Base-by-base conservation (phyloP, 2,797 vertebrate genomes). In the Myoxocephalus aenaeus region DNA sequence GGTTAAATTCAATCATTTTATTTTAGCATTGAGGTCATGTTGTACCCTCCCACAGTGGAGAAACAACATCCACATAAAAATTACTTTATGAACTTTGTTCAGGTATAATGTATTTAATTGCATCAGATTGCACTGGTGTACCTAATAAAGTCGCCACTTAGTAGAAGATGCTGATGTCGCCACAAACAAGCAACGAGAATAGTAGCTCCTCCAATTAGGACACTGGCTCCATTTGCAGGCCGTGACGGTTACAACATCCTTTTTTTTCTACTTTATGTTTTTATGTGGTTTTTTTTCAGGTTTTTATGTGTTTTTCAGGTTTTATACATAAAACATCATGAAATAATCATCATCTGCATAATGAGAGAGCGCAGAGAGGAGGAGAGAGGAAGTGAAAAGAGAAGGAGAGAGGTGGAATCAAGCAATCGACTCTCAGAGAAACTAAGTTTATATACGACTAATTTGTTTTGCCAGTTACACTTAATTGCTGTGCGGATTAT, bases 281-380 rank as follows among this genome's bases (percentile, higher is more conserved):
- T 46, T 2, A 46, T 18, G 12, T 13, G 12, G 14, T 42, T 9
- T 50, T 50, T n/a, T n/a, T n/a, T n/a, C n/a, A n/a, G n/a, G 40
- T 18, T 8, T 46, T 46, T 2, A 46, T 18, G 12, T 13, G 12
- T 42, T 42, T 9, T 50, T 50, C 46, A 9, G 46, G 17, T 53
- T 53, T 53, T 25, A 53, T 22, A 25, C n/a, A 25, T 12, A 53
- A 20, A 50, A 20, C 3, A n/a, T 50, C 34, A 17, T 32, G n/a
- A n/a, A n/a, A n/a, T n/a, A n/a, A n/a, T n/a, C n/a, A n/a, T n/a
- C n/a, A 32, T 48, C 62, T 36, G 14, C 58, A 29, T 62, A 73
- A 76, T 73, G 77, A 74, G 51, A 57, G 62, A 65, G 65, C 32
- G 32, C 40, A 32, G 11, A 44, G 67, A 22, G 22, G 4, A 38